These are phyloP conservation scores for Halocynthia aurantium DNA, from an alignment of 23 tunicate genomes.

Conservation along the genomic window DNA sequence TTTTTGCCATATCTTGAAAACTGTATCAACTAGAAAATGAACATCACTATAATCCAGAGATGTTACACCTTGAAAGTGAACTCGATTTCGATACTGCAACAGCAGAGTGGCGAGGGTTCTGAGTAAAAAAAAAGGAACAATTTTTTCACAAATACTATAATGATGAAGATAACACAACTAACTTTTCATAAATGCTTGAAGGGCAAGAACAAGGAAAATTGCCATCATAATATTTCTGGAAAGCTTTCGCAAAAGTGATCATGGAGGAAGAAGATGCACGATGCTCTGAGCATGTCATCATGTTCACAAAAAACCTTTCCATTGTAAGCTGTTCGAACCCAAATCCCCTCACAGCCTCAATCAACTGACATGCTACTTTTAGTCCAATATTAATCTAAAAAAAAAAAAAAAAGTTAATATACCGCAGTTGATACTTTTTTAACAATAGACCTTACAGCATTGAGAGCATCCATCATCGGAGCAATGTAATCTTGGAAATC, in stretches of 20 bases:
- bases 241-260: neutral
- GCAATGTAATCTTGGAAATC: slow-evolving; percentile 1
- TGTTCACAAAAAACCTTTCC: neutral
- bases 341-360: no score
- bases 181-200: no score
- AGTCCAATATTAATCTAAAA: neutral
- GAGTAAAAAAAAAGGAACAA: no score
- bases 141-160: no score
- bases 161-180: no score
- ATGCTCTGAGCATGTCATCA: neutral
- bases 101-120: neutral
- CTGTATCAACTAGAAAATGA: no score
- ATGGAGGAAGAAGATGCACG: neutral
- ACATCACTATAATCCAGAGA: neutral
- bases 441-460: neutral
- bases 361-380: neutral
- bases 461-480: neutral
- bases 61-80: slow-evolving; percentile 16
- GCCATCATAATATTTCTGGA: neutral
- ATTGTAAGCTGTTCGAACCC: neutral
- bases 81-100: neutral
- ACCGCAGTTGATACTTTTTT: neutral
- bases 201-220: no score
- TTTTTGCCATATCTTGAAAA: neutral
- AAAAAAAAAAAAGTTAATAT: neutral